phyloP scores from a whole-genome alignment of 1,140 invertebrate species.

The Microplitis mediator region DNA sequence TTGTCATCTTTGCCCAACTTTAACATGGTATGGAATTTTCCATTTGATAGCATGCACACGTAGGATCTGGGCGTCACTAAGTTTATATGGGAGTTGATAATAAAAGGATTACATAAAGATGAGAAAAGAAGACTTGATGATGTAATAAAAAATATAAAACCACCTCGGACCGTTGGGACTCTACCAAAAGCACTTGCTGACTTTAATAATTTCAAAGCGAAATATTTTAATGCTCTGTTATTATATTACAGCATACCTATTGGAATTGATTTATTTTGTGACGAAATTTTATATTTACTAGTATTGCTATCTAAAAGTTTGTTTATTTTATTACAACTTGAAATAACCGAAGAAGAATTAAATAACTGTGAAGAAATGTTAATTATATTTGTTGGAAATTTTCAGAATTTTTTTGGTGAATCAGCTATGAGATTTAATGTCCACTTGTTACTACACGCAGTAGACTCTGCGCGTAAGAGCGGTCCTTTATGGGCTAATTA shows the following conservation, averaged over 20 bases:
- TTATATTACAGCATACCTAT: constrained; percentile 15
- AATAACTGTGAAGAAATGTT: constrained; percentile 16
- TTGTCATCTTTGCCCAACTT: constrained; percentile 1
- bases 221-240: background rate
- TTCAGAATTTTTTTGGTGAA: constrained; percentile 14
- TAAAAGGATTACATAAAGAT: no score
- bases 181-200: no score
- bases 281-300: constrained; percentile 9
- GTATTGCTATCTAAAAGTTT: constrained; percentile 7
- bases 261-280: constrained; percentile 3
- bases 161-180: no score
- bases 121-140: no score
- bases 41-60: constrained; percentile 7
- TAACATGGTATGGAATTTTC: constrained; percentile 10
- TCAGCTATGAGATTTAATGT: constrained; percentile 23
- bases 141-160: no score
- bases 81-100: background rate
- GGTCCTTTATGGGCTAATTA: constrained; percentile 19
- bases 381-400: constrained; percentile 13
- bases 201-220: no score
- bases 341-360: constrained; percentile 18
- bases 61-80: background rate
- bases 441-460: constrained; percentile 17
- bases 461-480: constrained; percentile 9
- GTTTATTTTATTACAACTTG: background rate